A percentile compares a stretch with the other conserved stretches of the same genome.
Conservation (phyloP, 23 tunicate genomes). For the Styela clava region DNA sequence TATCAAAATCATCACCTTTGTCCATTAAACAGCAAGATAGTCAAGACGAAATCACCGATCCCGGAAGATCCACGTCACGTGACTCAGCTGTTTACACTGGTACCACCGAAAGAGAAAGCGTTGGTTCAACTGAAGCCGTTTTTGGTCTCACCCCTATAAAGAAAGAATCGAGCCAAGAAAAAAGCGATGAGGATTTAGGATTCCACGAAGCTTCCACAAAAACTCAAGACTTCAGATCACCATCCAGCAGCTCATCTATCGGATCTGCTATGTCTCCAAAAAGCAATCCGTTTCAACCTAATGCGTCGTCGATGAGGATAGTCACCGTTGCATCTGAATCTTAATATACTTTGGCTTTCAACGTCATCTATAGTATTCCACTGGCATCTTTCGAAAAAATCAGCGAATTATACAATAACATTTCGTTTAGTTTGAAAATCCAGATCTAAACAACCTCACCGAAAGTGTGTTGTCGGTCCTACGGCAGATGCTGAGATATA, state of each 20-base stretch:
- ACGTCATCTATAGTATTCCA: too few relatives aligned
- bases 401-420: too few relatives aligned
- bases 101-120: constrained; percentile 1
- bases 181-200: constrained; percentile 15
- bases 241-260: neutral
- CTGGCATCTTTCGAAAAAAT: too few relatives aligned
- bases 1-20: neutral
- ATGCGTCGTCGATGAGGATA: constrained; percentile 29
- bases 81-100: constrained; percentile 7
- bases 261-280: constrained; percentile 5
- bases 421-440: too few relatives aligned
- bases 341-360: too few relatives aligned
- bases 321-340: constrained; percentile 38
- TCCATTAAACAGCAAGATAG: neutral
- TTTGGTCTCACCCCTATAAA: constrained; percentile 9
- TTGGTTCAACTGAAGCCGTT: constrained; percentile 1
- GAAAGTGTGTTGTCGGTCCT: too few relatives aligned
- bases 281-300: neutral
- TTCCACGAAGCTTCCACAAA: constrained; percentile 10
- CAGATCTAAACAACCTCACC: too few relatives aligned
- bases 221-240: neutral
- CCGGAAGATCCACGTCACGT: neutral
- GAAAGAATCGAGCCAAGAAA: neutral
- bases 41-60: neutral
- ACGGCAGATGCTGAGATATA: too few relatives aligned